Percentiles rank a stretch among this genome's conserved stretches.
phyloP scores from a whole-genome alignment of 1,140 invertebrate species.

The Zaprionus capensis region DNA sequence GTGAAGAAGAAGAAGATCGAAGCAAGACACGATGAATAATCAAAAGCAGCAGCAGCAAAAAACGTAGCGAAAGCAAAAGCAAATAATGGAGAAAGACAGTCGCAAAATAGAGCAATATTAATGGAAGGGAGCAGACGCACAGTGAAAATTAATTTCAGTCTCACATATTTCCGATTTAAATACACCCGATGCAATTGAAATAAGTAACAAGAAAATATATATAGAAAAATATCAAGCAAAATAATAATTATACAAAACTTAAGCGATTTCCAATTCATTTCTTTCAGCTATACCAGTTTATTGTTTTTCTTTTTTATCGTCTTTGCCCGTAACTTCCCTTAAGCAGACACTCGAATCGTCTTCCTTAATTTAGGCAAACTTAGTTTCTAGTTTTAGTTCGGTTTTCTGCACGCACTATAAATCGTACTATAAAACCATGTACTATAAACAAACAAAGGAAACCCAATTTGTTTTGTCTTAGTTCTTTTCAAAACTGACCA shows the following conservation, averaged over 20 bases:
- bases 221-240: conserved; percentile 17
- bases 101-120: conserved; percentile 39
- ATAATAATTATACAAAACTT: conserved; percentile 15
- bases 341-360: conserved; percentile 69
- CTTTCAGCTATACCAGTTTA: background rate
- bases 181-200: conserved; percentile 45
- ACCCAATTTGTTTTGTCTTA: conserved; percentile 38
- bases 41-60: conserved; percentile 65
- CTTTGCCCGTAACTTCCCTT: conserved; percentile 61
- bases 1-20: conserved; percentile 18
- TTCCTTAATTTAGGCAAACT: conserved; percentile 73
- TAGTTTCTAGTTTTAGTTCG: conserved; percentile 21
- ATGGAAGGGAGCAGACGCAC: conserved; percentile 40
- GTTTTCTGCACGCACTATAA: conserved; percentile 18
- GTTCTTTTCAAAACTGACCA: conserved; percentile 76
- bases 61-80: conserved; percentile 55
- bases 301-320: conserved; percentile 4
- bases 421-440: conserved; percentile 3
- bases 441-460: conserved; percentile 10
- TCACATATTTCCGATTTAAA: conserved; percentile 47
- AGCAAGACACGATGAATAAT: conserved; percentile 67
- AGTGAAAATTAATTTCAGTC: conserved; percentile 53
- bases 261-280: conserved; percentile 26
- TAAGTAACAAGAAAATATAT: conserved; percentile 13
- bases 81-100: conserved; percentile 54